A percentile compares a stretch with the other conserved stretches of the same genome.
These are phyloP conservation scores for Rhinogobio ventralis DNA, from an alignment of 2,797 vertebrate genomes.

Conservation along the genomic window DNA sequence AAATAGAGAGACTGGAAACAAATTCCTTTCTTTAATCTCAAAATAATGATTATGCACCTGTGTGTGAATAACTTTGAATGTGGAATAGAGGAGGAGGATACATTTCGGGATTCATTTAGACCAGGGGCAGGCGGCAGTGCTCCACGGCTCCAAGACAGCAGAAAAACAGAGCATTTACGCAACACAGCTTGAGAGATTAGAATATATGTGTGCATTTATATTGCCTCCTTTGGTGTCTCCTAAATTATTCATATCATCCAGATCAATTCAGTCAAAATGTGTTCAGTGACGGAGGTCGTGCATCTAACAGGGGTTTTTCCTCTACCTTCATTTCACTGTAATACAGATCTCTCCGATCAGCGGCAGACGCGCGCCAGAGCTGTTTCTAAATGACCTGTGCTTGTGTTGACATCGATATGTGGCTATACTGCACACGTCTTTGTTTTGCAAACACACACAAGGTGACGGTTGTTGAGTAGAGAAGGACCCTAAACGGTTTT, in stretches of 20 bases:
- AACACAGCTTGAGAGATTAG: constrained; percentile 73
- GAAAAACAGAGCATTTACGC: constrained; percentile 68
- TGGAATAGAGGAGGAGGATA: constrained; percentile 65
- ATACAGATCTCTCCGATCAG: constrained; percentile 70
- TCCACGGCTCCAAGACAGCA: constrained; percentile 62
- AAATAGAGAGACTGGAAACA: constrained; percentile 48
- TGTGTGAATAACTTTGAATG: constrained; percentile 78
- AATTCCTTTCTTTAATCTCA: constrained; percentile 73
- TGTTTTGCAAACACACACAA: constrained; percentile 67
- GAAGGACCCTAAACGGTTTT: constrained; percentile 61
- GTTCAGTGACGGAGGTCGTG: constrained; percentile 69
- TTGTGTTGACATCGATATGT: constrained; percentile 67
- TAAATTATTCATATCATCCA: constrained; percentile 84
- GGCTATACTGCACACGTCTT: constrained; percentile 65
- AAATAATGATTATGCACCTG: constrained; percentile 76
- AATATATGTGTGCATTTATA: constrained; percentile 86
- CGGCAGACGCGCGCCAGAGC: constrained; percentile 44
- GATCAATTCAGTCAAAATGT: constrained; percentile 75
- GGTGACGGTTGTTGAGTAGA: constrained; percentile 63
- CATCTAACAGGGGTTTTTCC: constrained; percentile 64
- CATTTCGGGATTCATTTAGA: constrained; percentile 78
- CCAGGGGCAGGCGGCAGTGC: constrained; percentile 57
- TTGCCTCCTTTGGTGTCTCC: constrained; percentile 81
- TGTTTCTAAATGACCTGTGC: constrained; percentile 57
- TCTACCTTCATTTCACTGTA: constrained; percentile 74